These are phyloP conservation scores for Tiliacea citrago DNA, from an alignment of 2,888 invertebrate species.

Conservation along the genomic window DNA sequence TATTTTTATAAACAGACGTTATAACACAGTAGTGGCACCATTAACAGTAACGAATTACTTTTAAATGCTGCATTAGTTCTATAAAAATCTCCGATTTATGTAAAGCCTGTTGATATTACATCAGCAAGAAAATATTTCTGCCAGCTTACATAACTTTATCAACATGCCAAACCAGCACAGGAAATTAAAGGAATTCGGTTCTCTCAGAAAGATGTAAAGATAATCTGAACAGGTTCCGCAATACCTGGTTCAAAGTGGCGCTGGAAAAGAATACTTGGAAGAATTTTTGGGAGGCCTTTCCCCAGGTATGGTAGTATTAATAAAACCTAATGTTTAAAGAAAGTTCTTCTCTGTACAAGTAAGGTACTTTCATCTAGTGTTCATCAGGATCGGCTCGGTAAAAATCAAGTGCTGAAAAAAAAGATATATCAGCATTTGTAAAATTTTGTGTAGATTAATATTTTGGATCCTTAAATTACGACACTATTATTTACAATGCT, in stretches of 20 bases:
- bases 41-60: constrained; percentile 40
- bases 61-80: constrained; percentile 41
- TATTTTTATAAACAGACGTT: constrained; percentile 1
- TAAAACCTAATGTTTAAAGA: background rate
- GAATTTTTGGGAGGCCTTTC: background rate
- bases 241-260: background rate
- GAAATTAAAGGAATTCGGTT: background rate
- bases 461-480: background rate
- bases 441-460: background rate
- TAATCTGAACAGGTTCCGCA: no score
- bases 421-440: background rate
- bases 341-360: background rate
- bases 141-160: constrained; percentile 9
- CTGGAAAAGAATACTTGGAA: background rate
- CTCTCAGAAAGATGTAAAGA: background rate
- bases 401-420: background rate
- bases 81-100: background rate
- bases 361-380: background rate
- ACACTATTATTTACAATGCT: background rate
- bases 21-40: background rate
- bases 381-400: background rate
- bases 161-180: background rate
- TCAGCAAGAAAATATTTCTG: background rate
- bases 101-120: background rate
- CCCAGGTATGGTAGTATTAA: no score